These are phyloP conservation scores for Hapalemur alaotrensis DNA, from an alignment of 2,797 vertebrate genomes.

Conservation along the genomic window DNA sequence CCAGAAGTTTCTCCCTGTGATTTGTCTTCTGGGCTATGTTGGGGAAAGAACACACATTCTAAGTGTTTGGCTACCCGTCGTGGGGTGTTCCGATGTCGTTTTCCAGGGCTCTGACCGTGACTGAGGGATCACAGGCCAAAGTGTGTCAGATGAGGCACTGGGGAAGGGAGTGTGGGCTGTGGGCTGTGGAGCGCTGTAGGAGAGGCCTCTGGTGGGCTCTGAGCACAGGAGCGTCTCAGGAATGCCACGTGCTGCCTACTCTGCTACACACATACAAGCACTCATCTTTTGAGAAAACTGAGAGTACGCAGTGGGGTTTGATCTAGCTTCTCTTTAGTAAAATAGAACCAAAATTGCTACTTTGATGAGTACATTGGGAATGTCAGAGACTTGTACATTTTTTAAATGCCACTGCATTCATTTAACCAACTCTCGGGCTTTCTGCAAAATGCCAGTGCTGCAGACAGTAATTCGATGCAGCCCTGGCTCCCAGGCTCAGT, in stretches of 20 bases:
- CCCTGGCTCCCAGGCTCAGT: not conserved
- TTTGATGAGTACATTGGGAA: not conserved
- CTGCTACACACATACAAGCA: not conserved
- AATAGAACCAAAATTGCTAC: not conserved
- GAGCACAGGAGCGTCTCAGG: not conserved
- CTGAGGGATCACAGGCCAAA: not conserved
- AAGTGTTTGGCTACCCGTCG: not conserved
- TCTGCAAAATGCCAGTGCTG: not conserved
- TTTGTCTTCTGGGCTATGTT: not conserved
- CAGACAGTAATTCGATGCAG: fast-evolving
- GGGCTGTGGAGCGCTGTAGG: not conserved
- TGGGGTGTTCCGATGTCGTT: not conserved
- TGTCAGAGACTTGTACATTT: not conserved
- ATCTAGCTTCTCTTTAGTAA: not conserved
- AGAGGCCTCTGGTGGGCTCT: not conserved
- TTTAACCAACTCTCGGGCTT: not conserved
- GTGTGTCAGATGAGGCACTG: no score
- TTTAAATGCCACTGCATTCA: not conserved
- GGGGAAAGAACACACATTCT: not conserved
- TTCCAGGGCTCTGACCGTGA: not conserved
- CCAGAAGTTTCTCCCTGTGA: not conserved
- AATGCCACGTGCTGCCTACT: not conserved
- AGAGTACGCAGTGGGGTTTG: fast-evolving
- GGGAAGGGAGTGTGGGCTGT: no score
- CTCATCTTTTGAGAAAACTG: not conserved